Evolutionary conservation across 2,113 vertebrate genomes (phyloP).

Genomic region (Hippocampus comes): DNA sequence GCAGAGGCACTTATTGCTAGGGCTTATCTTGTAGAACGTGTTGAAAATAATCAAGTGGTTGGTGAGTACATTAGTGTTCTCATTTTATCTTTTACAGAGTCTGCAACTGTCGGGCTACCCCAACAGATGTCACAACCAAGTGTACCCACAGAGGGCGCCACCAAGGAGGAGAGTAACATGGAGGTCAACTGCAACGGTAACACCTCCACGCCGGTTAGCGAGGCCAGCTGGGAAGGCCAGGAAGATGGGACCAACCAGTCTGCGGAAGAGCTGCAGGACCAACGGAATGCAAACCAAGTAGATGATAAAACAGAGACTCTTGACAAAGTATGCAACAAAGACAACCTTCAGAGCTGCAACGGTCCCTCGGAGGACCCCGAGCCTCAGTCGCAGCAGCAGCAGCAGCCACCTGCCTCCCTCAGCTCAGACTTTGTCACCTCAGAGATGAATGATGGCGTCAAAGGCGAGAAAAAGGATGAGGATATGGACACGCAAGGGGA

Average conservation of each 20-base stretch:
- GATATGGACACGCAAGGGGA: slow-evolving; percentile 46
- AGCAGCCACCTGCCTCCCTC: slow-evolving; percentile 15
- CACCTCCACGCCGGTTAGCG: slow-evolving; percentile 50
- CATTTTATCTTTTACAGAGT: slow-evolving; percentile 24
- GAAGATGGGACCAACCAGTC: slow-evolving; percentile 63
- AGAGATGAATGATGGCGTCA: slow-evolving; percentile 32
- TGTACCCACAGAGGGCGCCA: slow-evolving; percentile 35
- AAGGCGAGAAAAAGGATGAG: slow-evolving; percentile 32
- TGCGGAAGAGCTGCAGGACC: slow-evolving; percentile 72
- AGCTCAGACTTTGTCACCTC: slow-evolving; percentile 28
- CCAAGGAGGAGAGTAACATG: slow-evolving; percentile 31
- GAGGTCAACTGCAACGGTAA: slow-evolving; percentile 84
- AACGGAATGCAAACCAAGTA: slow-evolving; percentile 77
- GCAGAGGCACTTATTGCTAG: not conserved
- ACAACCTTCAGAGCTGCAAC: slow-evolving; percentile 31
- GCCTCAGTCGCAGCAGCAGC: not conserved
- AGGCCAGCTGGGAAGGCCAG: slow-evolving; percentile 52
- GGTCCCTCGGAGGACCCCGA: not conserved
- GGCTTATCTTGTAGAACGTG: no score
- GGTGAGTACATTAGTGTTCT: not conserved
- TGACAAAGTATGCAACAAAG: slow-evolving; percentile 16
- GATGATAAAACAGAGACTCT: slow-evolving; percentile 19
- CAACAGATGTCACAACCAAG: slow-evolving; percentile 12
- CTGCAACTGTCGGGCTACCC: slow-evolving; percentile 27
- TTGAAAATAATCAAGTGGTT: not conserved